Conservation (phyloP, 2,113 vertebrate species). For the Serinus canaria region DNA sequence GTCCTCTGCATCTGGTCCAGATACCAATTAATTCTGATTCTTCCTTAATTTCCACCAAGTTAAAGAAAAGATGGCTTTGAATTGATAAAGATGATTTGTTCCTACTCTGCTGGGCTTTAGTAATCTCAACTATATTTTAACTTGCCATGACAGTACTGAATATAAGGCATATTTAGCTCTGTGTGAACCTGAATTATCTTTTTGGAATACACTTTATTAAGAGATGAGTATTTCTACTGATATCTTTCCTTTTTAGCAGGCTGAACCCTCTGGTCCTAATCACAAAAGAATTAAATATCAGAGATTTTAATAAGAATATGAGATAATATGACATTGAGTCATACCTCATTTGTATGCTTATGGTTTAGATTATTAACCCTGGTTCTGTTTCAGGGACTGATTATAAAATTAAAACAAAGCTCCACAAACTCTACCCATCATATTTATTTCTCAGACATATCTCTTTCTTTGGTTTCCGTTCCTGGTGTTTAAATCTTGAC, state of each 20-base stretch:
- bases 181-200: slow-evolving; percentile 39
- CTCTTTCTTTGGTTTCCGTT: neutral
- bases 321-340: neutral
- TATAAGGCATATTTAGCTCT: slow-evolving; percentile 14
- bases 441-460: slow-evolving; percentile 13
- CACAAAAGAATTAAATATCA: neutral
- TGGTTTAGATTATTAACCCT: neutral
- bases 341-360: neutral
- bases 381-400: slow-evolving; percentile 1
- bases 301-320: neutral
- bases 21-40: slow-evolving; percentile 33
- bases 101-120: neutral
- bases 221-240: slow-evolving; percentile 26
- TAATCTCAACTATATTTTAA: slow-evolving; percentile 29
- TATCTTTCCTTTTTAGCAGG: slow-evolving; percentile 13
- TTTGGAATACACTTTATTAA: slow-evolving; percentile 21
- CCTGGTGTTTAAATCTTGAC: slow-evolving; percentile 36
- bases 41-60: slow-evolving; percentile 37
- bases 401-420: neutral
- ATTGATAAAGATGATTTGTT: slow-evolving; percentile 50
- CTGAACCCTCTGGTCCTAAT: neutral
- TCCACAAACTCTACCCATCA: neutral
- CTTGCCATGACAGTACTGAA: neutral
- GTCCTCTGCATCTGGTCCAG: neutral
- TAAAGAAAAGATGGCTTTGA: slow-evolving; percentile 40